A percentile compares a stretch with the other conserved stretches of the same genome.
Evolutionary conservation across 2,113 vertebrate genomes (phyloP).

Genomic region (Ciconia maguari): DNA sequence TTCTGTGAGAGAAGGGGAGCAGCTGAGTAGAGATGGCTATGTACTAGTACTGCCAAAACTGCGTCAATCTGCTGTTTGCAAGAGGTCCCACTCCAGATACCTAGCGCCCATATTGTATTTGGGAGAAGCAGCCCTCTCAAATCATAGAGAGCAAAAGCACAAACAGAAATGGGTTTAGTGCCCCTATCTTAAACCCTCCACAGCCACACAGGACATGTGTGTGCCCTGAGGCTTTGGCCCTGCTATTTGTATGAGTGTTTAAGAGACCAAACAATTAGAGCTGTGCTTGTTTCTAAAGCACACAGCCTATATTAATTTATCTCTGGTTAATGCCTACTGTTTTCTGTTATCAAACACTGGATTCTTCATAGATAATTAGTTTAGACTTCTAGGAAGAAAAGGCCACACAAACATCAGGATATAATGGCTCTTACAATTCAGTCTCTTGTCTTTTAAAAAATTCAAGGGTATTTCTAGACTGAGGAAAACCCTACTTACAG

Average conservation of each 20-base stretch:
- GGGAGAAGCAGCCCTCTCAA: not conserved
- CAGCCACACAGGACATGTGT: not conserved
- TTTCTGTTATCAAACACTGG: not conserved
- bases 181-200: not conserved
- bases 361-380: conserved; percentile 2
- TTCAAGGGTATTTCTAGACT: not conserved
- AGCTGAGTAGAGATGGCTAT: not conserved
- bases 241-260: not conserved
- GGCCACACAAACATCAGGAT: not conserved
- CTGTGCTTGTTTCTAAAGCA: not conserved
- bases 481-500: not conserved
- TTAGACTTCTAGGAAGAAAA: conserved; percentile 10
- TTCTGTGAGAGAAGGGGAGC: not conserved
- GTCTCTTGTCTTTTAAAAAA: not conserved
- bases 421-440: not conserved
- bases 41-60: not conserved
- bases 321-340: not conserved
- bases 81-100: not conserved
- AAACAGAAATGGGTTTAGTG: not conserved
- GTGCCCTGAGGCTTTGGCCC: not conserved
- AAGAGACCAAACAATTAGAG: not conserved
- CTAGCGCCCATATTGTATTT: not conserved
- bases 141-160: not conserved
- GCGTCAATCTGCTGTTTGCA: fast-evolving
- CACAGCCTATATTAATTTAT: not conserved